phyloP scores from a whole-genome alignment of 2,113 vertebrate genomes.

The Bufo gargarizans region DNA sequence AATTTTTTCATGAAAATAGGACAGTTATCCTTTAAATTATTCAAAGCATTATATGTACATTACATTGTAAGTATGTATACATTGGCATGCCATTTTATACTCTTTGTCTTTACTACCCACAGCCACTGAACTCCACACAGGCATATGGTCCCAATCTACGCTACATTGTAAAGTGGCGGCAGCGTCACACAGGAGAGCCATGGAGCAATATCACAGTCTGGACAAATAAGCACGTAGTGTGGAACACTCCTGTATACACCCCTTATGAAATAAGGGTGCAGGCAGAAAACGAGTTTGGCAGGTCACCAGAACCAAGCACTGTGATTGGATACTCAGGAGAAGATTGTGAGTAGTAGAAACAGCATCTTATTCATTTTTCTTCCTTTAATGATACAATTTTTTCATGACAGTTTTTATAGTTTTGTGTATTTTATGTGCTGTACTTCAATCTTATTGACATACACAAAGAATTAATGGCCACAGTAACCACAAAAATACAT shows the following conservation, averaged over 20 bases:
- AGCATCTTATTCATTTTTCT: background rate
- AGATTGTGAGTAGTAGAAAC: constrained; percentile 85
- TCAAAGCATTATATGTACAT: background rate
- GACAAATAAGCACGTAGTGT: constrained; percentile 75
- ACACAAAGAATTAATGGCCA: background rate
- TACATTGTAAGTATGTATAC: background rate
- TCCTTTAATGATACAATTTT: background rate
- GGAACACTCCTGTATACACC: constrained; percentile 84
- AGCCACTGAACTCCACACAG: constrained; percentile 83
- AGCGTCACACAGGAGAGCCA: constrained; percentile 75
- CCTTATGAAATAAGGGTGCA: constrained; percentile 94
- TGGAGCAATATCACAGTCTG: constrained; percentile 84
- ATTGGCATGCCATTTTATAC: background rate
- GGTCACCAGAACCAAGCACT: constrained; percentile 81
- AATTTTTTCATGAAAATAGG: too few species aligned
- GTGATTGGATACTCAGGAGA: constrained; percentile 90
- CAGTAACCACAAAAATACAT: background rate
- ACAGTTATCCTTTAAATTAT: too few species aligned
- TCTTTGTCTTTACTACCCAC: constrained; percentile 60
- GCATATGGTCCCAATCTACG: constrained; percentile 85
- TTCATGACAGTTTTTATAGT: background rate
- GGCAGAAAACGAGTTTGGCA: constrained; percentile 88
- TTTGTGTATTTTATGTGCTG: background rate
- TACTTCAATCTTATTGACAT: background rate
- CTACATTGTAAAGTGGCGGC: constrained; percentile 87